Evolutionary conservation across 2,888 invertebrate species (phyloP).

Genomic region (Lasioglossum oenotherae): DNA sequence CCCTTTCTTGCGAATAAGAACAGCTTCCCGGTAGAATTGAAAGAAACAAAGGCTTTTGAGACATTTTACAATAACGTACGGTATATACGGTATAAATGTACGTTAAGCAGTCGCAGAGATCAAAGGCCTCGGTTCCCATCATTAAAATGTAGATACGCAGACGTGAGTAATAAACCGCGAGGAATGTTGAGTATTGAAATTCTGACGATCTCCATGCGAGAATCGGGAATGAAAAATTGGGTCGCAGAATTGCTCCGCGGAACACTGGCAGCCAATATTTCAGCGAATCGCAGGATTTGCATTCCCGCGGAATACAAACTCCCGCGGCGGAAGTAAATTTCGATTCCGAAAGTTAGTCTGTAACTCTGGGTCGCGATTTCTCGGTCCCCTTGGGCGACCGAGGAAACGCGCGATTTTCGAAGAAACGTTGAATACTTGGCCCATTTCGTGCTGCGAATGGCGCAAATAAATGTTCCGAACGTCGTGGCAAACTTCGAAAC

Average conservation of each 20-base stretch:
- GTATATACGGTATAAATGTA: not conserved
- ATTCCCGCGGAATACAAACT: constrained; percentile 26
- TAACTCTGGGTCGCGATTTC: constrained; percentile 12
- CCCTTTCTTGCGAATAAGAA: not conserved
- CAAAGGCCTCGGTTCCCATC: not conserved
- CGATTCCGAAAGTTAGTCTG: constrained; percentile 26
- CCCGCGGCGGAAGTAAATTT: constrained; percentile 9
- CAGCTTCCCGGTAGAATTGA: not conserved
- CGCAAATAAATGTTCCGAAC: not conserved
- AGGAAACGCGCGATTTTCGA: constrained; percentile 3
- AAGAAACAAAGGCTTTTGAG: not conserved
- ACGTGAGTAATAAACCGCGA: not conserved
- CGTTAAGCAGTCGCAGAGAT: not conserved
- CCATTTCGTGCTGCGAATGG: not conserved
- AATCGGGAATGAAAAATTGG: constrained; percentile 16
- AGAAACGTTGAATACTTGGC: not conserved
- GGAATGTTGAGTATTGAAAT: constrained; percentile 8
- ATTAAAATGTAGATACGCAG: not conserved
- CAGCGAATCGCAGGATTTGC: constrained; percentile 28
- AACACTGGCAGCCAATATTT: constrained; percentile 12
- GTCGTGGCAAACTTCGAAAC: not conserved
- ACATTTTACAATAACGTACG: not conserved
- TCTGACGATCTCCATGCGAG: constrained; percentile 1
- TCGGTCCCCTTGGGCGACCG: not conserved
- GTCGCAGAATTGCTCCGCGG: constrained; percentile 26